Percentiles rank a stretch among this genome's conserved stretches.
Conservation (phyloP, 1,140 invertebrate species). For the Riptortus pedestris region DNA sequence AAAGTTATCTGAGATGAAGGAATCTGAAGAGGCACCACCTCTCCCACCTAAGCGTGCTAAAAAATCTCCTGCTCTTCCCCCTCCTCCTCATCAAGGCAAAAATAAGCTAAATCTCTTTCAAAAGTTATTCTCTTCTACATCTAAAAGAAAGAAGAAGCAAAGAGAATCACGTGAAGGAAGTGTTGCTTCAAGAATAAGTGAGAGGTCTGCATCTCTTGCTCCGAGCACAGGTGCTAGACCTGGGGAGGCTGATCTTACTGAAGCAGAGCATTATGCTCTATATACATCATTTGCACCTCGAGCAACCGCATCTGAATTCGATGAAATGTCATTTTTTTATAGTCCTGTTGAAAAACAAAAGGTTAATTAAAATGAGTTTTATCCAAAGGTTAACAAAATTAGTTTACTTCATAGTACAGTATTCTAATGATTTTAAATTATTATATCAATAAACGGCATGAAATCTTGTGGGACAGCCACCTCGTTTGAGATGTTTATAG, state of each 20-base stretch:
- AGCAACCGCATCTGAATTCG: constrained; percentile 74
- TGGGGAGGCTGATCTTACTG: constrained; percentile 44
- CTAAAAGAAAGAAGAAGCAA: constrained; percentile 30
- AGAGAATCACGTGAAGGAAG: constrained; percentile 26
- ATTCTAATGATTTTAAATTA: background rate
- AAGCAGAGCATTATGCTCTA: constrained; percentile 74
- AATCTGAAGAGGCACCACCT: constrained; percentile 52
- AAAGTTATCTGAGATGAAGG: constrained; percentile 24
- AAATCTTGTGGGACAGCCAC: background rate
- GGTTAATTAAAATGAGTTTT: constrained; percentile 27
- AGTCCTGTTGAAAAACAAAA: constrained; percentile 58
- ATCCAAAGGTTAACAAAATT: constrained; percentile 17
- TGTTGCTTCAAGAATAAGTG: constrained; percentile 25
- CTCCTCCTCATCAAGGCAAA: constrained; percentile 35
- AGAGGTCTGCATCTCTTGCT: constrained; percentile 10
- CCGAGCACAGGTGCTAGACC: background rate
- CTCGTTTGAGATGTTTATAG: no score
- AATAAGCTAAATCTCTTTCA: constrained; percentile 54
- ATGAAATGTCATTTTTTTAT: constrained; percentile 76
- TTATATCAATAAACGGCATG: background rate
- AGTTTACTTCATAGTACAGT: constrained; percentile 4
- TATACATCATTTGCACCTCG: constrained; percentile 72
- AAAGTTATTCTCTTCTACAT: constrained; percentile 46
- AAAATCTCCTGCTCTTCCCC: constrained; percentile 45
- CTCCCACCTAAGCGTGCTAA: constrained; percentile 65